A percentile compares a stretch with the other conserved stretches of the same genome.
Conservation (phyloP, 2,113 vertebrate genomes). For the Uria lomvia region DNA sequence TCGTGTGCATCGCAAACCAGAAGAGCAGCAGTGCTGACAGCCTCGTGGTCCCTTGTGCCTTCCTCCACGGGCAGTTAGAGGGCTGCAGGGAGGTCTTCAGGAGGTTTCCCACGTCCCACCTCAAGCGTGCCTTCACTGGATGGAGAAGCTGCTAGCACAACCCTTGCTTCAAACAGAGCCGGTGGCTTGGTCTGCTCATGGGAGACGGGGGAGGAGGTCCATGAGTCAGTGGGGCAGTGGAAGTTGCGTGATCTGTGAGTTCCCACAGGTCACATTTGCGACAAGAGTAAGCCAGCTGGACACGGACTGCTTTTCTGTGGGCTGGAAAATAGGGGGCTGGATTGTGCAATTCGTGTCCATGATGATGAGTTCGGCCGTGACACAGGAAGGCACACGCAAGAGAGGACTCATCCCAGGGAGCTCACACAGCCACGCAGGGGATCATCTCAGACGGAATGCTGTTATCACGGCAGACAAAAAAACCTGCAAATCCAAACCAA, state of each 20-base stretch:
- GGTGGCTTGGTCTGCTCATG: fast-evolving
- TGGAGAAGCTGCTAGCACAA: neutral
- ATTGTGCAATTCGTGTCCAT: neutral
- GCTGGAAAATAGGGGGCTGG: neutral
- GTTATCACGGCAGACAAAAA: neutral
- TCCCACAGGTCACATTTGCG: neutral
- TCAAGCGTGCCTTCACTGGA: fast-evolving
- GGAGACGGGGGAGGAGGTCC: fast-evolving
- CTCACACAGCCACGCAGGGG: fast-evolving
- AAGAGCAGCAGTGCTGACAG: neutral
- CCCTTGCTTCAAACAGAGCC: neutral
- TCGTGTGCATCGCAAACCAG: neutral
- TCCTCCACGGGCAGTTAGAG: neutral
- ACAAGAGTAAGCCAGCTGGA: neutral
- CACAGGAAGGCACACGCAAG: neutral
- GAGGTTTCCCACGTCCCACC: neutral
- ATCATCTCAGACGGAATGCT: neutral
- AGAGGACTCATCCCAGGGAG: neutral
- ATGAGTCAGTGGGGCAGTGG: neutral
- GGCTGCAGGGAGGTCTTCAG: neutral
- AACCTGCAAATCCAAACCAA: neutral
- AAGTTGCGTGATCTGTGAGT: neutral
- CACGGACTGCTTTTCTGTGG: neutral
- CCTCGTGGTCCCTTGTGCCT: fast-evolving
- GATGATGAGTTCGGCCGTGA: fast-evolving